These are phyloP conservation scores for sheep (Ovis aries) DNA, from an alignment of 2,113 vertebrate genomes.

Conservation along the genomic window ARS-UI_Ramb_v3.0 NC_056054.1:148939501-148940000, in stretches of 20 bases:
- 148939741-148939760: too few relatives aligned
- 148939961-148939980: fast-evolving
- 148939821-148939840: too few relatives aligned
- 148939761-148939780: too few relatives aligned
- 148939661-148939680: too few relatives aligned
- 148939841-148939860: neutral
- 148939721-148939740: too few relatives aligned
- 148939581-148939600: neutral
- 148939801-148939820: too few relatives aligned
- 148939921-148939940: too few relatives aligned
- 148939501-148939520: neutral
- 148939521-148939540: neutral
- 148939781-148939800: too few relatives aligned
- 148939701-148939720: too few relatives aligned
- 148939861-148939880: neutral
- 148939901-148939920: neutral
- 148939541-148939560: neutral
- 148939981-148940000: too few relatives aligned
- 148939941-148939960: fast-evolving
- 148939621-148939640: neutral
- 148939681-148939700: too few relatives aligned
- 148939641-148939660: too few relatives aligned
- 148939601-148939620: neutral
- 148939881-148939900: neutral
- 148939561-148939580: neutral